These are phyloP conservation scores for Thalpophila matura DNA, from an alignment of 2,888 invertebrate genomes.

Conservation along the genomic window DNA sequence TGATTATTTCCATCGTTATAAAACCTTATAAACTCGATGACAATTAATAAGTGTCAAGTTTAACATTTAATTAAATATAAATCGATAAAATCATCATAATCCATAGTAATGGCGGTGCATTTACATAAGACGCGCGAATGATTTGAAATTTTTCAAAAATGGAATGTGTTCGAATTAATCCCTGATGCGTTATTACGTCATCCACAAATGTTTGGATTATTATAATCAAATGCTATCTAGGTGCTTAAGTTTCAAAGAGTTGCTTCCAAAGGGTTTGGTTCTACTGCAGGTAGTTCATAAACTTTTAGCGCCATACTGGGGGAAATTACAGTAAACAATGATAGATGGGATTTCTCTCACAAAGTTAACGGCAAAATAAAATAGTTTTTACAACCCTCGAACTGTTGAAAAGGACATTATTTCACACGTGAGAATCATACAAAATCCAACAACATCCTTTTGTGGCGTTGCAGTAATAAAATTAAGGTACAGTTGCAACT, in stretches of 20 bases:
- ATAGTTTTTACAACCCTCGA: conserved; percentile 40
- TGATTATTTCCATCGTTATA: conserved; percentile 81
- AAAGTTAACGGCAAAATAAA: conserved; percentile 39
- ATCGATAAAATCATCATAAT: conserved; percentile 79
- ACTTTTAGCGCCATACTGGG: conserved; percentile 24
- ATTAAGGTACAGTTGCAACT: conserved; percentile 15
- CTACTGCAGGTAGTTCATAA: conserved; percentile 44
- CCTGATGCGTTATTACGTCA: conserved; percentile 37
- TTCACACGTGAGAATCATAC: conserved; percentile 22
- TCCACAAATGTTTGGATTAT: conserved; percentile 38
- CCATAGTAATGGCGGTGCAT: conserved; percentile 59
- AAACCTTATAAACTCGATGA: conserved; percentile 79
- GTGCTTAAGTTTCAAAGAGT: conserved; percentile 30
- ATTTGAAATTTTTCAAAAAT: conserved; percentile 55
- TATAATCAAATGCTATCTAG: conserved; percentile 26
- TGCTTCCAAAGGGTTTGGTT: conserved; percentile 28
- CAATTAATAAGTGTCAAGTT: conserved; percentile 87
- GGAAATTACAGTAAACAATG: conserved; percentile 49
- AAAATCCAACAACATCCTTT: conserved; percentile 24
- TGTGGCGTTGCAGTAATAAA: conserved; percentile 6
- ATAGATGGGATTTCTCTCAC: conserved; percentile 39
- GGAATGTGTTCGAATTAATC: conserved; percentile 43
- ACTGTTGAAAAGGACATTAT: conserved; percentile 36
- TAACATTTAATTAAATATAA: conserved; percentile 83
- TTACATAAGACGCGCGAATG: conserved; percentile 56